A percentile compares a stretch with the other conserved stretches of the same genome.
phyloP scores from a whole-genome alignment of 2,888 invertebrate genomes.

The Ochropleura leucogaster region DNA sequence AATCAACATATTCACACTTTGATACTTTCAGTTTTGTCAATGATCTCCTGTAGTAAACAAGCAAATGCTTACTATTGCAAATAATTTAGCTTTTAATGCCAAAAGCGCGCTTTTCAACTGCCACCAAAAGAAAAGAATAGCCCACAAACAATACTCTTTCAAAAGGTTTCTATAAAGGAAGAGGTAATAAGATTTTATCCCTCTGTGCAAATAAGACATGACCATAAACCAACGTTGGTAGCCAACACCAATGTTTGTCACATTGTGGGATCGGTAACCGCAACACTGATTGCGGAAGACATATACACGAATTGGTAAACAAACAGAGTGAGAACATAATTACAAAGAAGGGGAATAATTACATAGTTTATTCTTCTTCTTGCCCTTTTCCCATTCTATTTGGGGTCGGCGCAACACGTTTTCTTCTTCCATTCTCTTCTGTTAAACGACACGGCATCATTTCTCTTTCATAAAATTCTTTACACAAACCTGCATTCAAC shows the following conservation, averaged over 20 bases:
- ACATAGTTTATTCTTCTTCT: background rate
- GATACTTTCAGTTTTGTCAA: too few relatives aligned
- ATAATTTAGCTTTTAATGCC: background rate
- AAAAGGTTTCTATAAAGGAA: background rate
- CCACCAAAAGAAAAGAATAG: background rate
- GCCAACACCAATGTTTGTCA: slow-evolving; percentile 35
- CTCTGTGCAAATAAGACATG: slow-evolving; percentile 23
- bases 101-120: background rate
- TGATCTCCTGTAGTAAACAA: too few relatives aligned
- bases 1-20: too few relatives aligned
- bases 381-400: too few relatives aligned
- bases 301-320: slow-evolving; percentile 2
- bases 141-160: background rate
- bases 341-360: background rate
- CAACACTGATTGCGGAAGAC: slow-evolving; percentile 41
- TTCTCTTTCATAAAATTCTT: too few relatives aligned
- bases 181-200: background rate
- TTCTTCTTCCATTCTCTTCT: too few relatives aligned
- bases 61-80: too few relatives aligned
- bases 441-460: too few relatives aligned
- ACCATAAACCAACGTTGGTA: slow-evolving; percentile 29
- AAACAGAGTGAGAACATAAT: background rate
- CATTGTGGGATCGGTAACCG: slow-evolving; percentile 34
- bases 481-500: too few relatives aligned
- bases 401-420: too few relatives aligned